phyloP scores from a whole-genome alignment of 2,113 vertebrate species.

The Hippolais icterina region DNA sequence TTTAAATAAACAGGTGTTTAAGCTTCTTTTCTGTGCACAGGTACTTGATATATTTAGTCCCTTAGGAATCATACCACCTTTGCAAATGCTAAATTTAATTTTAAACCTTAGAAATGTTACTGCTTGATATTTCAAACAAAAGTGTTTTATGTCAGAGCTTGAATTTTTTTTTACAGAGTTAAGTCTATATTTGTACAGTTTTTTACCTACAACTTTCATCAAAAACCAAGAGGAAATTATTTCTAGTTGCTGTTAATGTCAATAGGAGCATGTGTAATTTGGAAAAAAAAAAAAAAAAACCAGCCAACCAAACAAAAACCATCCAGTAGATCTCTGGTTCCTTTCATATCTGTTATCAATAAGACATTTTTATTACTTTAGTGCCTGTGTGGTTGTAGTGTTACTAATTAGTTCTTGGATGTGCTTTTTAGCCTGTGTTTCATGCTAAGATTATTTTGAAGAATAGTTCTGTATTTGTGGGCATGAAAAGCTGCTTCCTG shows the following conservation, averaged over 20 bases:
- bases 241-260: neutral
- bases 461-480: neutral
- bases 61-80: neutral
- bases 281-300: no score
- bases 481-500: neutral
- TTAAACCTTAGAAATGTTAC: neutral
- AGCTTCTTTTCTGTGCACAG: neutral
- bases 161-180: neutral
- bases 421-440: neutral
- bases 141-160: neutral
- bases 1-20: neutral
- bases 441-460: neutral
- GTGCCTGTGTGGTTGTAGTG: neutral
- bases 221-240: neutral
- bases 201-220: neutral
- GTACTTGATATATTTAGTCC: neutral
- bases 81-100: neutral
- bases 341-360: neutral
- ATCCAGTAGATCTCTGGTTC: neutral
- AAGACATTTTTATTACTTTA: neutral
- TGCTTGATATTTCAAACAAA: neutral
- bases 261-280: neutral
- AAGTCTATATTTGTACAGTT: neutral
- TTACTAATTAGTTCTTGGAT: neutral
- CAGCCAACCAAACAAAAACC: accelerated